Evolutionary conservation across 2,888 invertebrate genomes (phyloP).

Genomic region (Phorcus lineatus): DNA sequence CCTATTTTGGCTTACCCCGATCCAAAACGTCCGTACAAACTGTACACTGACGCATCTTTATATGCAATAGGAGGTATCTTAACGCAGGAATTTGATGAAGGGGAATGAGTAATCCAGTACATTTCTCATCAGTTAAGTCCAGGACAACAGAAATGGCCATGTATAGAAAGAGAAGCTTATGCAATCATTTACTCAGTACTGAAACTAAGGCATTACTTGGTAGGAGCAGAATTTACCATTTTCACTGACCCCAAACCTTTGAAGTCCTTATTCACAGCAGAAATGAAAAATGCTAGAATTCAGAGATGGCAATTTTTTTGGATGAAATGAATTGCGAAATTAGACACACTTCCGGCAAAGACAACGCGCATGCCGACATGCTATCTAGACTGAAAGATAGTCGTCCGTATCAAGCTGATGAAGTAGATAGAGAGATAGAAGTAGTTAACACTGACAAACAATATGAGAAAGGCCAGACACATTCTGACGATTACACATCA

Average conservation of each 20-base stretch:
- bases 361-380: neutral
- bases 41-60: constrained; percentile 24
- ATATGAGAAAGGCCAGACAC: neutral
- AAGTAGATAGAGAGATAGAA: neutral
- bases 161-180: constrained; percentile 17
- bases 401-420: neutral
- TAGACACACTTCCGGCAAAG: neutral
- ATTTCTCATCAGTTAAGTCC: constrained; percentile 5
- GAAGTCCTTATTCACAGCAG: neutral
- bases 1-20: constrained; percentile 20
- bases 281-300: constrained; percentile 19
- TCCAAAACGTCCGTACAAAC: neutral
- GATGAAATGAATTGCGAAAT: constrained; percentile 14
- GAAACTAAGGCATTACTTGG: neutral
- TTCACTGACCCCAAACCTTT: constrained; percentile 27
- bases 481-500: neutral
- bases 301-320: neutral
- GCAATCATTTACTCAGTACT: neutral
- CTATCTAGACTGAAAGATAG: neutral
- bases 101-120: constrained; percentile 3
- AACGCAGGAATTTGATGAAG: too few relatives aligned
- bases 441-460: neutral
- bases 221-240: constrained; percentile 15
- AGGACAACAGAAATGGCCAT: constrained; percentile 17
- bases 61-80: constrained; percentile 10